Evolutionary conservation across 2,797 vertebrate genomes (phyloP), one percentile per base, ranked within the genome.

Genomic region (Sebastes vulpes): DNA sequence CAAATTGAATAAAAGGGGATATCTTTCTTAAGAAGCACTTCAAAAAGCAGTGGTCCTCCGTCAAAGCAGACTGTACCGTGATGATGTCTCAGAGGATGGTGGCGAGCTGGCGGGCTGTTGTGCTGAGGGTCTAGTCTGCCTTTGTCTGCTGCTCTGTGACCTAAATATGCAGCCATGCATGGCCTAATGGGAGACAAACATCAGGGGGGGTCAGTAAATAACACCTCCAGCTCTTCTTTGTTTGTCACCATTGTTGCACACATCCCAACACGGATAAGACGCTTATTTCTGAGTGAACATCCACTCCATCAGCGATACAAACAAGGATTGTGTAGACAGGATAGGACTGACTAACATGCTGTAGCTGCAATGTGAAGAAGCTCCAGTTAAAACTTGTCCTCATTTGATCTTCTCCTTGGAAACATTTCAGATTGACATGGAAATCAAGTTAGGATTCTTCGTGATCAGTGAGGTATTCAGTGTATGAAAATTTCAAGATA

Each of bases 131-230:
- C 75, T 35, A 38, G 61, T 63, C 65, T 21, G 83, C 76, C 83
- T 95, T 94, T 94, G 94, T 96, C 88, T 92, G 78, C 73, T 82
- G 76, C 86, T 87, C 71, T 68, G 84, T 96, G 95, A 96, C 96
- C 95, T 93, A 95, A 88, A 95, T 94, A 93, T 21, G 84, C 92
- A 92, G 86, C 87, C 93, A 89, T 90, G 93, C 89, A 9, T 79
- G 81, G 65, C 32, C 76, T 91, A 74, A 93, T 93, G 86, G 75
- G 84, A 83, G 66, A 92, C 91, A 91, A 94, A 95, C 90, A 93
- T 87, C 28, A 25, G 75, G 64, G 81, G 84, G 84, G 76, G 48
- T 46, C 84, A 77, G 71, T 91, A 93, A 92, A 94, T 86, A 92
- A 92, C 86, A 90, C 90, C 90, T 90, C 84, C 86, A 71, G 82